Conservation (phyloP, 2,113 vertebrate genomes). For the Microcebus lehilahytsara region DNA sequence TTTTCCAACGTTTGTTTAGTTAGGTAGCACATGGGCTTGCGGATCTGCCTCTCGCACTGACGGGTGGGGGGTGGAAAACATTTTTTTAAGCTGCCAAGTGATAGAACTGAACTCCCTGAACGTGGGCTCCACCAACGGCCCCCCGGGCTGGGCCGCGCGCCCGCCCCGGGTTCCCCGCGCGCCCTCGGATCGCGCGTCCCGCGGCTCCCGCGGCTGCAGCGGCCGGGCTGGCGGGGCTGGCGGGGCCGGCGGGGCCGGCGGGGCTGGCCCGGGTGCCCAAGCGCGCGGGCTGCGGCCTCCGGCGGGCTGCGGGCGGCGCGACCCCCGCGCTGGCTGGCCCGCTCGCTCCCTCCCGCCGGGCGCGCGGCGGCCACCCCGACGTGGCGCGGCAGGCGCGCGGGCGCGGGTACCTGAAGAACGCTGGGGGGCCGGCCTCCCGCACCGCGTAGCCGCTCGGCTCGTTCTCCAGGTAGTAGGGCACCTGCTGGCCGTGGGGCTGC, state of each 20-base stretch:
- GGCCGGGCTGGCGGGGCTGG: neutral
- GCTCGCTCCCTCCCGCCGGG: neutral
- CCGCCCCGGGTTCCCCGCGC: accelerated
- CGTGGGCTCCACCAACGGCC: neutral
- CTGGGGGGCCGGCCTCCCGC: slow-evolving; percentile 86
- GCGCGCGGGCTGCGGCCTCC: neutral
- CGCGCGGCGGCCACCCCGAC: neutral
- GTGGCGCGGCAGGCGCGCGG: neutral
- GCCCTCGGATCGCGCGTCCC: neutral
- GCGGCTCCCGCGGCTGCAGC: neutral
- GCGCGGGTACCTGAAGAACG: slow-evolving; percentile 91
- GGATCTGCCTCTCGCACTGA: neutral
- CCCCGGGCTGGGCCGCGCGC: neutral
- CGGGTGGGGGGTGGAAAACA: neutral
- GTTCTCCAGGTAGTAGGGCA: slow-evolving; percentile 92
- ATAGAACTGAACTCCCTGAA: neutral
- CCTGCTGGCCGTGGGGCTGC: slow-evolving; percentile 90
- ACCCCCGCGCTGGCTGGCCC: neutral
- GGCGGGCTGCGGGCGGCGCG: no score
- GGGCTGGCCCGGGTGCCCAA: no score
- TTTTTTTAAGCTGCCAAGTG: neutral
- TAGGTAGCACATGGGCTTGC: neutral
- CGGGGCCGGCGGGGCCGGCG: neutral
- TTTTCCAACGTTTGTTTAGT: neutral
- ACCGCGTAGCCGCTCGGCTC: slow-evolving; percentile 84